Evolutionary conservation across 2,888 invertebrate species (phyloP).

Genomic region (Chymomyza amoena): DNA sequence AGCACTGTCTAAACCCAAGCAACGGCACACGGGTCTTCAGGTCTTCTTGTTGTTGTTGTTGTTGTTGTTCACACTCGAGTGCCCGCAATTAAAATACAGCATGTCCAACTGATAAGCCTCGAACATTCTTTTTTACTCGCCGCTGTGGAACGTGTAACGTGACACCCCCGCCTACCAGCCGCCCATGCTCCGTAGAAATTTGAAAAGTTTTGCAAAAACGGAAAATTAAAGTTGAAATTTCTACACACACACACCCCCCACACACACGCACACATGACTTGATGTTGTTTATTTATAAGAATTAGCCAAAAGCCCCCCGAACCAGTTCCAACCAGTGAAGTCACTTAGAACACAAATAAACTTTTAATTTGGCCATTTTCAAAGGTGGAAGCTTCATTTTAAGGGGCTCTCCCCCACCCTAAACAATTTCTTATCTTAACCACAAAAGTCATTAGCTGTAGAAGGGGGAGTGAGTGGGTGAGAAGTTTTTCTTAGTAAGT

Average conservation of each 20-base stretch:
- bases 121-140: conserved; percentile 60
- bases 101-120: conserved; percentile 72
- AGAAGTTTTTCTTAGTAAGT: too few relatives aligned
- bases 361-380: conserved; percentile 66
- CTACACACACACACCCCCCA: conserved; percentile 25
- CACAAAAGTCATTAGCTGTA: too few relatives aligned
- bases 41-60: conserved; percentile 12
- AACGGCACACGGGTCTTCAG: background rate
- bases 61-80: conserved; percentile 67
- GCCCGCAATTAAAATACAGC: conserved; percentile 72
- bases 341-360: conserved; percentile 46
- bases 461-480: too few relatives aligned
- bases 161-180: background rate
- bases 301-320: conserved; percentile 10
- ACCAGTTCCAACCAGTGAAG: conserved; percentile 8
- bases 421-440: too few relatives aligned
- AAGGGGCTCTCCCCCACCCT: background rate
- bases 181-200: conserved; percentile 37
- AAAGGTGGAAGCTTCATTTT: conserved; percentile 57
- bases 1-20: background rate
- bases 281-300: conserved; percentile 36
- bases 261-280: conserved; percentile 37
- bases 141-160: conserved; percentile 26
- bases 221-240: conserved; percentile 48
- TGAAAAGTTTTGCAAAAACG: conserved; percentile 60